These are phyloP conservation scores for Camponotus fellah DNA, from an alignment of 2,888 invertebrate species.

Conservation along the genomic window DNA sequence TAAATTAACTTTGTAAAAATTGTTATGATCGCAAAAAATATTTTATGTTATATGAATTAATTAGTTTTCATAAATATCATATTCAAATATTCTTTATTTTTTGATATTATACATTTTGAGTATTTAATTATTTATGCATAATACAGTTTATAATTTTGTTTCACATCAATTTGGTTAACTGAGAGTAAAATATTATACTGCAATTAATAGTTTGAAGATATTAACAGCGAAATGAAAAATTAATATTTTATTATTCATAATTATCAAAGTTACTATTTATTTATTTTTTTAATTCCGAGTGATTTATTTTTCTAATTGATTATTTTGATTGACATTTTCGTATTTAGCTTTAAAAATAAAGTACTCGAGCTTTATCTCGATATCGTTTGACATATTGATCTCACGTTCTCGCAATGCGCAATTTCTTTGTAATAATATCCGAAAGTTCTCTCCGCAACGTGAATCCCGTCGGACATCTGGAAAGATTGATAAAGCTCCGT, in stretches of 20 bases:
- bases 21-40: not conserved
- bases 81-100: not conserved
- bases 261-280: not conserved
- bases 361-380: not conserved
- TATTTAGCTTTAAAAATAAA: not conserved
- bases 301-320: not conserved
- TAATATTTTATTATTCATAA: not conserved
- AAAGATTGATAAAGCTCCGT: conserved; percentile 69
- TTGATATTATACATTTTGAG: not conserved
- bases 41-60: conserved; percentile 14
- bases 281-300: not conserved
- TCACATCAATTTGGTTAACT: not conserved
- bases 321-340: not conserved
- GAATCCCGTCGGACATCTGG: conserved; percentile 57
- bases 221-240: not conserved
- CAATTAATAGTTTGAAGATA: not conserved
- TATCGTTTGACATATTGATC: conserved; percentile 16
- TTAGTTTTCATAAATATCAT: conserved; percentile 7
- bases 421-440: conserved; percentile 51
- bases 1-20: conserved; percentile 1
- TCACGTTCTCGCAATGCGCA: conserved; percentile 14
- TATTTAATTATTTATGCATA: not conserved
- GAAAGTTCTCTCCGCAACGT: conserved; percentile 48
- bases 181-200: not conserved
- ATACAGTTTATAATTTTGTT: not conserved